Percentiles rank a stretch among this genome's conserved stretches.
Conservation (phyloP, 1,140 invertebrate species). For the Diabrotica undecimpunctata region DNA sequence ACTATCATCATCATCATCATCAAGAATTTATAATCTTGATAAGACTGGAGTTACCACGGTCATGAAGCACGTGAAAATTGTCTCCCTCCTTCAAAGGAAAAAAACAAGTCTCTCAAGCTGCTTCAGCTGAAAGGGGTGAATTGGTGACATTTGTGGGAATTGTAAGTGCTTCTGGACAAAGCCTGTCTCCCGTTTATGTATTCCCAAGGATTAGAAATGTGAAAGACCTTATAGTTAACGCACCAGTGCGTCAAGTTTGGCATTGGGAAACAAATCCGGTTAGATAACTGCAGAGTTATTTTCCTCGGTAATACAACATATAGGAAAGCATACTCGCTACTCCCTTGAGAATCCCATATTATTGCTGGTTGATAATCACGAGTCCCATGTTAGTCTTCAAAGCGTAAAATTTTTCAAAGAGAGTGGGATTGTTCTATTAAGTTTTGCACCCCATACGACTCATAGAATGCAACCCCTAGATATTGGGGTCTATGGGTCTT, state of each 20-base stretch:
- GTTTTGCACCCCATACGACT: conserved; percentile 43
- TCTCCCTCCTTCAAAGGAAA: too few relatives aligned
- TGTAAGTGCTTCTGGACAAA: conserved; percentile 23
- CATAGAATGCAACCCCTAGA: conserved; percentile 45
- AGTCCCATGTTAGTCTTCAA: conserved; percentile 37
- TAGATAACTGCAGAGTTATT: conserved; percentile 45
- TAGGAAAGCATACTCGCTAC: conserved; percentile 20
- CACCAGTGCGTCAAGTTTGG: conserved; percentile 23
- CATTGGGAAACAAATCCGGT: conserved; percentile 15
- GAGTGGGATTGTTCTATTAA: conserved; percentile 42
- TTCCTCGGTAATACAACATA: conserved; percentile 42
- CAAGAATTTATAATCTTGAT: too few relatives aligned
- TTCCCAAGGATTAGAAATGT: conserved; percentile 23
- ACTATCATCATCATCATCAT: too few relatives aligned
- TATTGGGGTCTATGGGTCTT: conserved; percentile 37
- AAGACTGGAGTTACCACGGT: too few relatives aligned
- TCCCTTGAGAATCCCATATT: conserved; percentile 12
- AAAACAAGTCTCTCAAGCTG: too few relatives aligned
- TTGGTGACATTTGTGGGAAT: conserved; percentile 25
- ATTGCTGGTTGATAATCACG: conserved; percentile 46
- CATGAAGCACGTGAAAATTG: too few relatives aligned
- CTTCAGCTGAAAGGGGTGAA: conserved; percentile 30
- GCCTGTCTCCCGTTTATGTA: conserved; percentile 24
- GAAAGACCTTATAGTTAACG: conserved; percentile 12
- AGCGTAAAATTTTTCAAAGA: conserved; percentile 37